Conservation (phyloP, 2,797 vertebrate species). For the Malurus leucopterus region DNA sequence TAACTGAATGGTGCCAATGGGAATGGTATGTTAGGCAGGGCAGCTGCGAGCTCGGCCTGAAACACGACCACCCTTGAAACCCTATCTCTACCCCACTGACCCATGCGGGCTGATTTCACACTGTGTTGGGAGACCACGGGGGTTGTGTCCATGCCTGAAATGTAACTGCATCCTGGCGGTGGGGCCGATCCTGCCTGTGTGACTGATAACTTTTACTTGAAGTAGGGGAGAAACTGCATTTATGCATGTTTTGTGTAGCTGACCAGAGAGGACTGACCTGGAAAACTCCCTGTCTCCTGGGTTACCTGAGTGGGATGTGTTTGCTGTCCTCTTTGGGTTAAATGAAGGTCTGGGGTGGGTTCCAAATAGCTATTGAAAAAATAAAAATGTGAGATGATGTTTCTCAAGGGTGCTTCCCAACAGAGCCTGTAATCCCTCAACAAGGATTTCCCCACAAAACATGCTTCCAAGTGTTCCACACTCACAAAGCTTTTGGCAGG, state of each 20-base stretch:
- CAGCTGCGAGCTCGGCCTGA: slow-evolving; percentile 65
- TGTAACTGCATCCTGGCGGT: not conserved
- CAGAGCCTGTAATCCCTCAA: not conserved
- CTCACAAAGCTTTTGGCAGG: not conserved
- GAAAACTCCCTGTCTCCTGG: rapidly evolving
- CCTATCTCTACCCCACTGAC: slow-evolving; percentile 51
- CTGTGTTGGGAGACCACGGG: not conserved
- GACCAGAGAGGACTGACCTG: not conserved
- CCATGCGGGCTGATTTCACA: slow-evolving; percentile 19
- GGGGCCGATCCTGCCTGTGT: not conserved
- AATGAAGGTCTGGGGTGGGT: not conserved
- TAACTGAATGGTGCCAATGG: slow-evolving; percentile 46
- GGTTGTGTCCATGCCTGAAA: slow-evolving; percentile 6
- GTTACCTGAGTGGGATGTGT: not conserved
- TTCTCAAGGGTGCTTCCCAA: not conserved
- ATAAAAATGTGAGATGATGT: not conserved
- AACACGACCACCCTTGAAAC: slow-evolving; percentile 75
- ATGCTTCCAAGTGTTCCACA: not conserved
- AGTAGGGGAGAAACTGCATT: not conserved
- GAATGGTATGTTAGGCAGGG: slow-evolving; percentile 29
- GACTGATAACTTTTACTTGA: not conserved
- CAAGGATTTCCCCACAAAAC: not conserved
- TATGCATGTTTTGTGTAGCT: not conserved
- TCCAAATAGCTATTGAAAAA: not conserved
- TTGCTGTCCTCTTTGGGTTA: not conserved